Conservation (phyloP, 1,140 invertebrate species). For the Trialeurodes vaporariorum region DNA sequence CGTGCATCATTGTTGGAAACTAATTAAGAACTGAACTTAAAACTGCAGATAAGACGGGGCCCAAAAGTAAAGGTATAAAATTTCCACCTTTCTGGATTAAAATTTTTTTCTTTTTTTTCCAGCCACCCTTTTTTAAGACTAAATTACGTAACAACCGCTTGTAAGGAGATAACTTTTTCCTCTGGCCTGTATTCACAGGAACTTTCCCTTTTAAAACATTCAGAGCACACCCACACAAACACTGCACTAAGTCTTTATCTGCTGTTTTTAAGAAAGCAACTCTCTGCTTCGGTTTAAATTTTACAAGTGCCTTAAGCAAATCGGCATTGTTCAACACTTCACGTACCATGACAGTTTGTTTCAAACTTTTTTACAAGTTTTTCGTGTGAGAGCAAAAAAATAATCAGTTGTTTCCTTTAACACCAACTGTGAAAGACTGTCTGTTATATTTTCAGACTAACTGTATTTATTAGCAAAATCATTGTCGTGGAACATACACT, state of each 20-base stretch:
- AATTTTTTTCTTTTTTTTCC: constrained; percentile 13
- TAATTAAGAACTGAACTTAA: background rate
- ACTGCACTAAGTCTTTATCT: background rate
- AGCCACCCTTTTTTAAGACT: background rate
- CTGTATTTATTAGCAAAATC: too few relatives aligned
- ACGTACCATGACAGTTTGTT: too few relatives aligned
- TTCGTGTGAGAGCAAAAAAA: too few relatives aligned
- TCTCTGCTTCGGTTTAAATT: constrained; percentile 5
- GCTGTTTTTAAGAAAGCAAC: constrained; percentile 3
- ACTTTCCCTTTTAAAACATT: constrained; percentile 10
- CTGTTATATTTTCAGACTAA: too few relatives aligned
- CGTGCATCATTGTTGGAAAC: constrained; percentile 12
- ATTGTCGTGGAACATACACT: background rate
- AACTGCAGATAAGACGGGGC: background rate
- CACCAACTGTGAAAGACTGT: too few relatives aligned
- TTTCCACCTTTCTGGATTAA: constrained; percentile 10
- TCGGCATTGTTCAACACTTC: too few relatives aligned
- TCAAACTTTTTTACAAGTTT: too few relatives aligned
- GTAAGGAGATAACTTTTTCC: background rate
- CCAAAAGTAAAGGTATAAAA: constrained; percentile 1
- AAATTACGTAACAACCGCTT: constrained; percentile 2
- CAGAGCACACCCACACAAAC: constrained; percentile 9
- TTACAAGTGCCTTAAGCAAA: background rate
- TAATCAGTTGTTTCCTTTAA: too few relatives aligned
- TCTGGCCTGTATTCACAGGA: background rate